Conservation (phyloP, 2,888 invertebrate genomes). For the Desoria tigrina region DNA sequence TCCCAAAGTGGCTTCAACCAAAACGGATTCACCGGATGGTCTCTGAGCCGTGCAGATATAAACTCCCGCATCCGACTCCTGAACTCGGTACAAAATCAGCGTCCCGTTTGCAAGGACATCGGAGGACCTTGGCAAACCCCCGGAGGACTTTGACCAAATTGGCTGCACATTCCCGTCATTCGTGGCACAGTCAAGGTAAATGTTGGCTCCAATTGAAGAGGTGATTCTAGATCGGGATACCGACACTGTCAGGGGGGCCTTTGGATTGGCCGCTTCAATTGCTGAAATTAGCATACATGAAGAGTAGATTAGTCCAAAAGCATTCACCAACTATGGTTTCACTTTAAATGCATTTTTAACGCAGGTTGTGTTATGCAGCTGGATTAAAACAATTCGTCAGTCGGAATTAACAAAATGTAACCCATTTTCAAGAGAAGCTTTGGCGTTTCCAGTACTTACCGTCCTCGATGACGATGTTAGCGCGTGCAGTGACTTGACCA, state of each 20-base stretch:
- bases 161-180: constrained; percentile 24
- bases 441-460: too few species aligned
- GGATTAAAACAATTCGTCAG: too few species aligned
- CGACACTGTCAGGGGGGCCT: constrained; percentile 7
- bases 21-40: constrained; percentile 18
- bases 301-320: neutral
- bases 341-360: too few species aligned
- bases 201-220: constrained; percentile 35
- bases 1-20: constrained; percentile 16
- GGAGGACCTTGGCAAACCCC: constrained; percentile 34
- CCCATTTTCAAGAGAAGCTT: too few species aligned
- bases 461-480: constrained; percentile 19
- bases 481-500: constrained; percentile 37
- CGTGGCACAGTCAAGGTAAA: constrained; percentile 34
- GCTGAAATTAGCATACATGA: neutral
- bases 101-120: constrained; percentile 36
- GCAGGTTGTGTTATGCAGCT: too few species aligned
- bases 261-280: neutral
- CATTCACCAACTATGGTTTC: too few species aligned
- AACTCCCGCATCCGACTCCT: constrained; percentile 36
- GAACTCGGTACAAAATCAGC: constrained; percentile 37
- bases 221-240: constrained; percentile 18
- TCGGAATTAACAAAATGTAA: too few species aligned
- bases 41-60: constrained; percentile 38
- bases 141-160: constrained; percentile 30